Conservation (phyloP, 2,797 vertebrate species). For the Cottoperca gobio region DNA sequence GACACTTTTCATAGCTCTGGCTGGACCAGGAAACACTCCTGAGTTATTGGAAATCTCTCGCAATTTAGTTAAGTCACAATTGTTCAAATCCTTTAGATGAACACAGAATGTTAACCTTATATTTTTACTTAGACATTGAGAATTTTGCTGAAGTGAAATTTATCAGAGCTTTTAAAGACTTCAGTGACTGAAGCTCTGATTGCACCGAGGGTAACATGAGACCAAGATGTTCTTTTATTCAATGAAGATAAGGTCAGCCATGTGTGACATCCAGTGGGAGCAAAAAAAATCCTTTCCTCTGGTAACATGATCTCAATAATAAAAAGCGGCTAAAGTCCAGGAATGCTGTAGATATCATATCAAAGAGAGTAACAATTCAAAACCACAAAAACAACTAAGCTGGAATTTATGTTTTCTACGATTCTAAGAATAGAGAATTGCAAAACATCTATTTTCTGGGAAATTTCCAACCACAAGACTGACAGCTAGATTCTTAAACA, state of each 20-base stretch:
- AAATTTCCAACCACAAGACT: constrained; percentile 26
- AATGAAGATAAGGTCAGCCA: constrained; percentile 41
- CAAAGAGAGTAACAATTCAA: constrained; percentile 31
- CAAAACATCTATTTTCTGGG: constrained; percentile 45
- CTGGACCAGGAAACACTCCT: background rate
- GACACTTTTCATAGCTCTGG: constrained; percentile 19
- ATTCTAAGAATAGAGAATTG: background rate
- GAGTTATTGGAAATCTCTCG: constrained; percentile 3
- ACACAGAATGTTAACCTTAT: background rate
- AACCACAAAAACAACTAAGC: constrained; percentile 6
- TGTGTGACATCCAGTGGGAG: constrained; percentile 31
- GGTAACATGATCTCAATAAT: constrained; percentile 40
- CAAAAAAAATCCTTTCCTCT: constrained; percentile 43
- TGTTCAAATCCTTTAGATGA: background rate
- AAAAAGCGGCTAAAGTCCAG: constrained; percentile 44
- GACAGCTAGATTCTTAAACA: constrained; percentile 23
- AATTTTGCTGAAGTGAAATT: background rate
- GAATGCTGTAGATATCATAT: constrained; percentile 43
- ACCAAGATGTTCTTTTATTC: constrained; percentile 27
- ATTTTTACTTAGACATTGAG: background rate
- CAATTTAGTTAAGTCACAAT: constrained; percentile 9
- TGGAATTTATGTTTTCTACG: background rate
- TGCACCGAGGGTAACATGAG: constrained; percentile 29
- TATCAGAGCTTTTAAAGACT: background rate
- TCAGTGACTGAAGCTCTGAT: background rate